Evolutionary conservation across 2,797 vertebrate species (phyloP).

Genomic region (Microctenopoma steveboyesi): DNA sequence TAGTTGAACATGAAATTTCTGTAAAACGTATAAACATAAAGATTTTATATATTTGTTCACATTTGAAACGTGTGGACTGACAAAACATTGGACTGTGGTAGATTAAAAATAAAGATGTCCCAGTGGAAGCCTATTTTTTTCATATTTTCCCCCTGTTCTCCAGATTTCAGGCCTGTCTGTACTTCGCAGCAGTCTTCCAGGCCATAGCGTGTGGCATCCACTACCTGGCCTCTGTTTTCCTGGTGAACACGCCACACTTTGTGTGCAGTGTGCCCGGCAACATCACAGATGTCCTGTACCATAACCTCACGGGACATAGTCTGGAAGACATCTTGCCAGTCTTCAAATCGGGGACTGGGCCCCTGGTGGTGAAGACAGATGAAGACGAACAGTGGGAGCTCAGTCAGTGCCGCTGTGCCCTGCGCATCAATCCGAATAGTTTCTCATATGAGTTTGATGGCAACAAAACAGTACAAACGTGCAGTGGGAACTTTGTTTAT

Average conservation of each 20-base stretch:
- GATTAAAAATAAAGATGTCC: background rate
- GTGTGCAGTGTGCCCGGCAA: conserved; percentile 85
- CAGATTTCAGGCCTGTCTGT: conserved; percentile 93
- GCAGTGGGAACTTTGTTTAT: conserved; percentile 84
- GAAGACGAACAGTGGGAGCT: conserved; percentile 92
- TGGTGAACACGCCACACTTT: conserved; percentile 89
- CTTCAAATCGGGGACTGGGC: conserved; percentile 71
- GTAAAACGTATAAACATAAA: too few relatives aligned
- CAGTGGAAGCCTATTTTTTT: background rate
- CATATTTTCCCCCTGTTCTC: conserved; percentile 7
- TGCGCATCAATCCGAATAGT: conserved; percentile 65
- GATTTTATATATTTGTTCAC: background rate
- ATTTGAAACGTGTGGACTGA: background rate
- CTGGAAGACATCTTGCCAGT: conserved; percentile 84
- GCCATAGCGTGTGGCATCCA: conserved; percentile 92
- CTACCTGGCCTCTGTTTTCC: conserved; percentile 93
- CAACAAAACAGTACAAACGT: conserved; percentile 82
- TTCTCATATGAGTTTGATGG: conserved; percentile 83
- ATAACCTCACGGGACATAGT: conserved; percentile 80
- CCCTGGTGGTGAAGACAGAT: conserved; percentile 84
- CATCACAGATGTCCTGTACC: conserved; percentile 83
- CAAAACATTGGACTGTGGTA: background rate
- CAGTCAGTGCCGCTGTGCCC: conserved; percentile 82
- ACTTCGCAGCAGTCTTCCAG: conserved; percentile 92
- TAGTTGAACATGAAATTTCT: too few relatives aligned